A percentile compares a stretch with the other conserved stretches of the same genome.
These are phyloP conservation scores for Lipophrys pholis DNA, from an alignment of 2,113 vertebrate species.

Conservation along the genomic window DNA sequence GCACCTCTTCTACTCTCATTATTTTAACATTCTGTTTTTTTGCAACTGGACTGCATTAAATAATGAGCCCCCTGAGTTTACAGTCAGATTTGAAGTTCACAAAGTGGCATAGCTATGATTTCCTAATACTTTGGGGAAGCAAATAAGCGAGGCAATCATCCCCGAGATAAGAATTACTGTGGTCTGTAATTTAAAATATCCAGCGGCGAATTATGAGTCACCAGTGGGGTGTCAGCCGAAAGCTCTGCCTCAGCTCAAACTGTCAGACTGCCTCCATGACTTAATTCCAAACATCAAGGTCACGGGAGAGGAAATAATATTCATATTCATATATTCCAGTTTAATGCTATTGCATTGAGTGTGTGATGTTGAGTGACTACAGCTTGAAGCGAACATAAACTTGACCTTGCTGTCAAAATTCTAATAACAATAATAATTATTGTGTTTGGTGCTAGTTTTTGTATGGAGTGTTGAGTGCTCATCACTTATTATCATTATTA, in stretches of 20 bases:
- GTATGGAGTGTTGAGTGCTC: neutral
- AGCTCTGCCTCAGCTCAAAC: slow-evolving; percentile 59
- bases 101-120: slow-evolving; percentile 1
- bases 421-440: neutral
- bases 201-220: slow-evolving; percentile 62
- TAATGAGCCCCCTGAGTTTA: slow-evolving; percentile 10
- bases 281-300: slow-evolving; percentile 62
- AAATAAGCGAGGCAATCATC: slow-evolving; percentile 44
- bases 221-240: slow-evolving; percentile 60
- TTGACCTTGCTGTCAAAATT: slow-evolving; percentile 24
- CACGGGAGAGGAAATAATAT: slow-evolving; percentile 40
- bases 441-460: neutral
- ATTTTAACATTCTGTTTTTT: neutral
- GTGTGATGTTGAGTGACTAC: neutral
- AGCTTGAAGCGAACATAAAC: neutral
- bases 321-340: slow-evolving; percentile 30
- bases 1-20: too few relatives aligned
- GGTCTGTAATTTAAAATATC: slow-evolving; percentile 68
- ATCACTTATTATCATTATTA: too few relatives aligned
- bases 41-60: slow-evolving; percentile 6
- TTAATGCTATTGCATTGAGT: slow-evolving; percentile 24
- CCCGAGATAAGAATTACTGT: slow-evolving; percentile 54
- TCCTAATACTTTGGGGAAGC: slow-evolving; percentile 25
- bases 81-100: slow-evolving; percentile 8
- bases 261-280: slow-evolving; percentile 46